Conservation (phyloP, 1,140 invertebrate genomes). For the Aphis craccivora region DNA sequence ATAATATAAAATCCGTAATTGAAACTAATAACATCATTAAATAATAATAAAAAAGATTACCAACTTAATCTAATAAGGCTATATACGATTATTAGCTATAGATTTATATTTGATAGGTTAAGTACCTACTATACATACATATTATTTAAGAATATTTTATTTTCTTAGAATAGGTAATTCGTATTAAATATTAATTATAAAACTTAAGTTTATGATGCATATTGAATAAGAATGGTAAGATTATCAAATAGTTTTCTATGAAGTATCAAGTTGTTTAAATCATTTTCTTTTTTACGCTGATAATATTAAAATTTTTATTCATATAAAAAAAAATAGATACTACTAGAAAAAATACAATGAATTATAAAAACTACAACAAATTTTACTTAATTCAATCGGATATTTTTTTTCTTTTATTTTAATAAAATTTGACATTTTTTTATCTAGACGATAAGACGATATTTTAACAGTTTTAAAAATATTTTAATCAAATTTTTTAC, state of each 20-base stretch:
- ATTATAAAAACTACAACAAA: no score
- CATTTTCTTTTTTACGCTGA: background rate
- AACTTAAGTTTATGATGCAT: background rate
- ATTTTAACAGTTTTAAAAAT: no score
- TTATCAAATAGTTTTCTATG: background rate
- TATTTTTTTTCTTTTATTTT: no score
- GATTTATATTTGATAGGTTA: background rate
- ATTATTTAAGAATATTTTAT: background rate
- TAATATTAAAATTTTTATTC: background rate
- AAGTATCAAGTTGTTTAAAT: background rate
- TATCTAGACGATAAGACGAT: no score
- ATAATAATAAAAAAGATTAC: background rate
- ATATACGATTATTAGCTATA: background rate
- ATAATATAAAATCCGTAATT: no score
- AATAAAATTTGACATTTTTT: no score
- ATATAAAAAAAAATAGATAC: no score
- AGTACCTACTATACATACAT: background rate
- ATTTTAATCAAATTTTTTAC: no score
- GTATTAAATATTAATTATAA: background rate
- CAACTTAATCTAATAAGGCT: background rate
- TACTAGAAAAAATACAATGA: no score
- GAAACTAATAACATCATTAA: no score
- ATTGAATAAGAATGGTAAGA: background rate
- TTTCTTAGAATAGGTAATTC: background rate
- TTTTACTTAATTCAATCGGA: no score